Base-by-base conservation (phyloP, 2,888 invertebrate genomes). In the Drosophila seclusa region DNA sequence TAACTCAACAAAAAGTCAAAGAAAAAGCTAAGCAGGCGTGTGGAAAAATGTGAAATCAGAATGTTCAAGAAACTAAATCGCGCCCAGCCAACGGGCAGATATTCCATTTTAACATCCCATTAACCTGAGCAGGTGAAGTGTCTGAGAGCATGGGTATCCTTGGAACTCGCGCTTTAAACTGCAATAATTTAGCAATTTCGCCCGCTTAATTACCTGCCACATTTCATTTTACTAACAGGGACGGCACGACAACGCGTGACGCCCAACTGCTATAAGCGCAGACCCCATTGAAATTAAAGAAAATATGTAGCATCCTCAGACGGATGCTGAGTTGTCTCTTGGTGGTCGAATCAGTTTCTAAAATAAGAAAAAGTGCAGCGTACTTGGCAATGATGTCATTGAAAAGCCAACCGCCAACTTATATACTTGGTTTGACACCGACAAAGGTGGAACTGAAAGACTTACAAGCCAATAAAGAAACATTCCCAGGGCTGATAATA, bases 101-200 rank as follows among this genome's bases (percentile, higher is more conserved):
- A 83, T 87, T 90, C 83, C 86, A 90, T 91, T 91, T 92, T 90
- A 91, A 91, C 91, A 92, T 90, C 92, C 92, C 91, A 91, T 91
- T 91, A 91, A 91, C 82, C 87, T 83, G 83, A 88, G 80, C 89
- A 78, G 82, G 75, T 72, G 69, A 64, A 49, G 68, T 60, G 74
- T 76, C 71, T 68, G 80, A 38, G 16, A 40, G 61, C 29, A 64
- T 32, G 57, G 16, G 48, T 54, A 55, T 69, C 24, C 50, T 52
- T 59, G 52, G 27, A 61, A 48, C 48, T 58, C 50, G 38, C 60
- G 72, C 78, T 68, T 76, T 78, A 87, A 82, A 76, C 85, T 85
- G 89, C 80, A 90, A 92, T 92, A 92, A 92, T 92, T 92, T 92
- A 88, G 90, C 90, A 92, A 92, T 92, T 92, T 90, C 87, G 88